Percentiles rank a stretch among this genome's conserved stretches.
phyloP scores from a whole-genome alignment of 1,140 invertebrate species.

The Oncopodura yosiiana region DNA sequence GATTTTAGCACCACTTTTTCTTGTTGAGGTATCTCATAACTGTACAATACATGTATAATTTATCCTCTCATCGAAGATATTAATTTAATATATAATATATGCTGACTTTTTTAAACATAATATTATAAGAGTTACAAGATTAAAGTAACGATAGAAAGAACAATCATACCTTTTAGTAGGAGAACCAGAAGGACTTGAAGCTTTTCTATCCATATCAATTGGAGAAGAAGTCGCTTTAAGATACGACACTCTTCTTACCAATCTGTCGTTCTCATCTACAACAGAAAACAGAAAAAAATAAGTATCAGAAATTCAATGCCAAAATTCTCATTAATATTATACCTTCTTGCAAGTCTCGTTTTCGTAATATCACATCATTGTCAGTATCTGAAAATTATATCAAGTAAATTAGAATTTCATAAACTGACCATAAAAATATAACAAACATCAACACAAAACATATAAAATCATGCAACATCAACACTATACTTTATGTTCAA shows the following conservation, averaged over 20 bases:
- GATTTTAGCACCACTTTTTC: conserved; percentile 23
- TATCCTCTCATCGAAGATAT: no score
- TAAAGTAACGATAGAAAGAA: neutral
- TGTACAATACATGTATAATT: no score
- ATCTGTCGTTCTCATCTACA: conserved; percentile 65
- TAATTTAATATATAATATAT: no score
- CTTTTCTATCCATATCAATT: conserved; percentile 31
- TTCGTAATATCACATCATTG: conserved; percentile 32
- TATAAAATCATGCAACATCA: no score
- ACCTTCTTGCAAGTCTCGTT: conserved; percentile 27
- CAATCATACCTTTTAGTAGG: conserved; percentile 31
- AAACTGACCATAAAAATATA: no score
- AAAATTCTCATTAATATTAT: conserved; percentile 4
- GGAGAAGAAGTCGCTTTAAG: conserved; percentile 65
- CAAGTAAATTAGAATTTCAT: no score
- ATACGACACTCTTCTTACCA: conserved; percentile 78
- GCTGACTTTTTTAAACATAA: neutral
- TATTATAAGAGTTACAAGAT: neutral
- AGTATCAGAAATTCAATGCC: conserved; percentile 30
- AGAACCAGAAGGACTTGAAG: conserved; percentile 30
- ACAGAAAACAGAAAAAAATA: conserved; percentile 37
- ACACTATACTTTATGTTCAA: no score
- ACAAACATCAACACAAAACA: no score
- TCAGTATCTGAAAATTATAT: conserved; percentile 20
- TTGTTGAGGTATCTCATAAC: conserved; percentile 6